A percentile compares a stretch with the other conserved stretches of the same genome.
These are phyloP conservation scores for Panagrolaimus sp. DNA, from an alignment of 1,140 invertebrate species.

Conservation along the genomic window DNA sequence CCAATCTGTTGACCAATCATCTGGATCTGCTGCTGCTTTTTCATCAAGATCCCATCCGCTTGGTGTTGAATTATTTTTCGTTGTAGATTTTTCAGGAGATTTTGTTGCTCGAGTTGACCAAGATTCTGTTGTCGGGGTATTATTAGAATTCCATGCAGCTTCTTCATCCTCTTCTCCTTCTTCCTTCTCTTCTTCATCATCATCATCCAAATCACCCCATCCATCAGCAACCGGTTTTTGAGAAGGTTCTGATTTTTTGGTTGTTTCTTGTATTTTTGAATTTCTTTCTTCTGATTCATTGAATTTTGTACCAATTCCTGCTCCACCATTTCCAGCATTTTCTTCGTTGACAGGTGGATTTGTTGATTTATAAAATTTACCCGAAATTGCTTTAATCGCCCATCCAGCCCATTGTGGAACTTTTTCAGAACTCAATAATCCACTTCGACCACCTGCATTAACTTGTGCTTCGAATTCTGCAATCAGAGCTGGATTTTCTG, in stretches of 20 bases:
- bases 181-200: conserved; percentile 22
- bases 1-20: conserved; percentile 31
- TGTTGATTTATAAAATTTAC: conserved; percentile 56
- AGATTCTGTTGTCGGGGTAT: background rate
- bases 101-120: background rate
- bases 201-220: conserved; percentile 30
- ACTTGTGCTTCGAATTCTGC: conserved; percentile 56
- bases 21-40: background rate
- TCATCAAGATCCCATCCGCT: conserved; percentile 12
- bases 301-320: conserved; percentile 22
- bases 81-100: too few relatives aligned
- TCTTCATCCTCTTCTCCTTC: conserved; percentile 6
- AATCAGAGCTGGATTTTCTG: conserved; percentile 77
- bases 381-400: conserved; percentile 56
- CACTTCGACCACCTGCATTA: conserved; percentile 49
- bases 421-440: conserved; percentile 48
- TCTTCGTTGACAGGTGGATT: conserved; percentile 11
- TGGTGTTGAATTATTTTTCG: too few relatives aligned
- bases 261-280: background rate
- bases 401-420: conserved; percentile 58
- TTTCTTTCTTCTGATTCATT: conserved; percentile 34
- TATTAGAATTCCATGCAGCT: background rate
- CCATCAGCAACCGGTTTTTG: conserved; percentile 21
- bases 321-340: conserved; percentile 18
- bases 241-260: conserved; percentile 16